Evolutionary conservation across 2,113 vertebrate species (phyloP).

Genomic region (Microcebus murinus): DNA sequence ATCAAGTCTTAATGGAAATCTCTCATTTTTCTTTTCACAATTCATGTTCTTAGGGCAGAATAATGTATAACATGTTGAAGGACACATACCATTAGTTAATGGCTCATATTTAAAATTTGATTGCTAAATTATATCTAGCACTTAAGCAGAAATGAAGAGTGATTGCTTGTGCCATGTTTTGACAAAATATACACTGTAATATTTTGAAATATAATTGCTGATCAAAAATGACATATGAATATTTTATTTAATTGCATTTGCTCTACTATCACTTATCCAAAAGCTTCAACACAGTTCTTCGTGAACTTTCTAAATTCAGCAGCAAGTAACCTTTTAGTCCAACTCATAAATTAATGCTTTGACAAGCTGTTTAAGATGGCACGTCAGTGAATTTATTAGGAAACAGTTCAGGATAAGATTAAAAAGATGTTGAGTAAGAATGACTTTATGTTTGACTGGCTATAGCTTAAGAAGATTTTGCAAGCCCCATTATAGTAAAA

Average conservation of each 20-base stretch:
- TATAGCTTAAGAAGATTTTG: neutral
- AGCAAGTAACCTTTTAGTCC: slow-evolving; percentile 57
- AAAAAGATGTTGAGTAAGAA: neutral
- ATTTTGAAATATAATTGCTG: slow-evolving; percentile 58
- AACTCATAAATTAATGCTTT: slow-evolving; percentile 50
- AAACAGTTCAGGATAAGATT: slow-evolving; percentile 36
- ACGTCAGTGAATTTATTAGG: slow-evolving; percentile 47
- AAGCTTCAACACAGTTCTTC: slow-evolving; percentile 35
- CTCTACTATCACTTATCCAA: slow-evolving; percentile 12
- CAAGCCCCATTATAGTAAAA: neutral
- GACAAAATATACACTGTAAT: slow-evolving; percentile 44
- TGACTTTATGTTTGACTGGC: slow-evolving; percentile 19
- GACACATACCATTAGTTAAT: slow-evolving; percentile 53
- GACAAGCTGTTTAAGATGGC: slow-evolving; percentile 47
- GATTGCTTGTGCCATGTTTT: slow-evolving; percentile 46
- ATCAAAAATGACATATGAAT: slow-evolving; percentile 52
- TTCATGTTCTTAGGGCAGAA: slow-evolving; percentile 19
- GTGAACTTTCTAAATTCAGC: slow-evolving; percentile 56
- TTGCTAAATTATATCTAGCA: slow-evolving; percentile 61
- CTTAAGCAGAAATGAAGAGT: slow-evolving; percentile 63
- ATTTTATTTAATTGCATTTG: slow-evolving; percentile 58
- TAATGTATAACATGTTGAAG: slow-evolving; percentile 34
- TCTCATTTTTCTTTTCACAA: slow-evolving; percentile 38
- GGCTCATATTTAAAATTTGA: slow-evolving; percentile 40
- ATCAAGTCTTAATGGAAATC: neutral